A percentile compares a stretch with the other conserved stretches of the same genome.
These are phyloP conservation scores for Masnerella sp. DNA, from an alignment of 2,888 invertebrate species.

Conservation along the genomic window DNA sequence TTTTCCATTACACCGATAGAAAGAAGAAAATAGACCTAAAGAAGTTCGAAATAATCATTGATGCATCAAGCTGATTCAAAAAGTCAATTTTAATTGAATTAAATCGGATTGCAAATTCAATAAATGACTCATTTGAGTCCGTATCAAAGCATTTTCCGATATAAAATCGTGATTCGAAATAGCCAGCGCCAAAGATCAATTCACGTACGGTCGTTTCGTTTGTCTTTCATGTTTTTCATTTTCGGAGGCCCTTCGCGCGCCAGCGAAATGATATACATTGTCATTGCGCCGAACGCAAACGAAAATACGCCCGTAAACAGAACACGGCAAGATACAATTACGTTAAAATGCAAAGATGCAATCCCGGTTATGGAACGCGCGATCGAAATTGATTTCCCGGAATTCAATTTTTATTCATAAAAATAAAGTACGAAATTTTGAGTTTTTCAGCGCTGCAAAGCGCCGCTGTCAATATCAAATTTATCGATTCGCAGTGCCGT, in stretches of 20 bases:
- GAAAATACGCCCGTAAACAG: slow-evolving; percentile 13
- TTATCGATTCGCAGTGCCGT: slow-evolving; percentile 35
- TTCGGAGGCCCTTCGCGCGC: background rate
- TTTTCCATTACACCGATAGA: no score
- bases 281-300: background rate
- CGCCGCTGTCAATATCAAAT: slow-evolving; percentile 37
- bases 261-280: slow-evolving; percentile 8
- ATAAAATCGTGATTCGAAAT: background rate
- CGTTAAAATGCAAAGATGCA: slow-evolving; percentile 16
- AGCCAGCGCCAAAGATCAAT: background rate
- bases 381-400: slow-evolving; percentile 20
- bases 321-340: slow-evolving; percentile 13
- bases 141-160: background rate
- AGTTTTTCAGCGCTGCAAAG: slow-evolving; percentile 27
- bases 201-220: background rate
- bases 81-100: background rate
- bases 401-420: slow-evolving; percentile 36
- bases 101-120: background rate
- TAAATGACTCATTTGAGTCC: background rate
- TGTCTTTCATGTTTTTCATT: background rate
- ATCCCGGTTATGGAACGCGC: slow-evolving; percentile 14
- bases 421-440: slow-evolving; percentile 26
- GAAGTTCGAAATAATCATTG: no score
- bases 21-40: no score
- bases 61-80: no score